Base-by-base conservation (phyloP, 1,140 invertebrate genomes). In the Ceratina japonica region DNA sequence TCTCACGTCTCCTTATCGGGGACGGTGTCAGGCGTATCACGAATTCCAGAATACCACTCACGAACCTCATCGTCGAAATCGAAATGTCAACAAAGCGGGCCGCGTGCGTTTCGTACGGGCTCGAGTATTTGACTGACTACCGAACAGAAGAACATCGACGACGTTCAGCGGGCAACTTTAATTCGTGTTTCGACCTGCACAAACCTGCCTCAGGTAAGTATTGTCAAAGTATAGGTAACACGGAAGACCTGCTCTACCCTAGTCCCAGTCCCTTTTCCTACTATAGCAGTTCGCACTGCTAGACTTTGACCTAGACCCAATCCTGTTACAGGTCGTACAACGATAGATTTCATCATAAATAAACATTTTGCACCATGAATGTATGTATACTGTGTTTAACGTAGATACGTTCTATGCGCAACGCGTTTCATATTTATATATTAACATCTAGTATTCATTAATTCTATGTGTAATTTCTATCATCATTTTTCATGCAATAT, bases 11-110 rank as follows among this genome's bases (percentile, higher is more conserved):
- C 15, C 71, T 81, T 44, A n/a, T 74, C 49, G 82, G 82, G 2
- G 83, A 85, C 31, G 79, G 83, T 18, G 79, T 51, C 24, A 85
- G 22, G 2, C 83, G 81, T 15, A 16, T 31, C 13, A 81, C 8
- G 20, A 51, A 5, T 10, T 78, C 22, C 31, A 75, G 10, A 10
- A 86, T 27, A 13, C 44, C 31, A 31, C 49, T 20, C 24, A 63
- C 27, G 22, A 72, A 31, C 2, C 58, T 79, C 4, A 65, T 65
- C 61, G 59, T 24, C 70, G 37, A 44, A 44, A 73, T 73, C 27
- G 68, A 44, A 31, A 49, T 31, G 8, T 10, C n/a, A 1, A 44
- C 1, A 66, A 24, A 22, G 0, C 52, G 4, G 18, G 20, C 10
- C 31, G 12, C 22, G 2, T 56, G 24, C 52, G 22, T 27, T 66